A percentile compares a stretch with the other conserved stretches of the same genome.
Evolutionary conservation across 2,797 vertebrate species (phyloP).

Genomic region (Dendrocincla tyrannina): DNA sequence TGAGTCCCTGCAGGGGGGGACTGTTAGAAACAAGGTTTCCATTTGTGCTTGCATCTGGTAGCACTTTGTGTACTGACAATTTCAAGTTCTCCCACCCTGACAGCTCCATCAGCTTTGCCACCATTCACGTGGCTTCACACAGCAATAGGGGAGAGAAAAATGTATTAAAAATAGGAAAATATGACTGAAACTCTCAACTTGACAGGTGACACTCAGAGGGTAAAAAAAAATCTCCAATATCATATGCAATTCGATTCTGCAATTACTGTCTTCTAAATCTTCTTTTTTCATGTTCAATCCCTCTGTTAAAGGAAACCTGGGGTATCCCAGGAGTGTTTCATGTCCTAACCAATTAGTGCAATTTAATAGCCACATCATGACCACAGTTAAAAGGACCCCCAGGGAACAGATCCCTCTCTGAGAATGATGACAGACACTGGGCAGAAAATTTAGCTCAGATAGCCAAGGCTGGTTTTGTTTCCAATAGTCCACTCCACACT

Average conservation of each 20-base stretch:
- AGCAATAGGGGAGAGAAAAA: not conserved
- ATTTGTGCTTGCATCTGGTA: not conserved
- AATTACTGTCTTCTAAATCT: not conserved
- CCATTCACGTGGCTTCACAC: not conserved
- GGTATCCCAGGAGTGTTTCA: not conserved
- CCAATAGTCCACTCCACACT: not conserved
- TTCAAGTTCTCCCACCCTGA: not conserved
- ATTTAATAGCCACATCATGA: constrained; percentile 8
- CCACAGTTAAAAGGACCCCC: not conserved
- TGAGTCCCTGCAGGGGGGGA: not conserved
- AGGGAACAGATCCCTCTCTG: not conserved
- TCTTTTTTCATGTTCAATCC: not conserved
- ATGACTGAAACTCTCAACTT: not conserved
- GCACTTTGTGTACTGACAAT: not conserved
- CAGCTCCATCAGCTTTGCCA: not conserved
- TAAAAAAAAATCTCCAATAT: not conserved
- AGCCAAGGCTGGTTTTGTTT: not conserved
- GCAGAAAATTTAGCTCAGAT: not conserved
- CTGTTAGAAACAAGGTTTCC: constrained; percentile 17
- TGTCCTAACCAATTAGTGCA: not conserved
- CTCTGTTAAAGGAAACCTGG: not conserved
- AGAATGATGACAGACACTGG: not conserved
- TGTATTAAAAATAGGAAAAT: constrained; percentile 50
- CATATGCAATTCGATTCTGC: not conserved
- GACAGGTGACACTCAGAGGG: not conserved